These are phyloP conservation scores for Formicarius rufipectus DNA, from an alignment of 2,113 vertebrate species.

Conservation along the genomic window DNA sequence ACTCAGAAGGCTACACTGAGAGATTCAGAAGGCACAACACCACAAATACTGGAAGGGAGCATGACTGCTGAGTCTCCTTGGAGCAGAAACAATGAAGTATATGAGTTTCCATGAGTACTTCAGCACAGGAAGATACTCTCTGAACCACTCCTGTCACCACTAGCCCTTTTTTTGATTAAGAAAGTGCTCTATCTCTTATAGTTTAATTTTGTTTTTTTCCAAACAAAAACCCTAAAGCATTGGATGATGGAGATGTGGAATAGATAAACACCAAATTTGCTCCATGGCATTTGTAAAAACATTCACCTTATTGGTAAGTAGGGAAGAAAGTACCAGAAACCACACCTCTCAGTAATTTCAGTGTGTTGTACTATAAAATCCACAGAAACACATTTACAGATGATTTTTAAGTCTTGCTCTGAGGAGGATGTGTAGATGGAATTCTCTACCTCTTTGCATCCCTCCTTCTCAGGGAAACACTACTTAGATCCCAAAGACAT, in stretches of 20 bases:
- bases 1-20: not conserved
- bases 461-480: not conserved
- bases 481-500: not conserved
- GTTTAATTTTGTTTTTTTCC: not conserved
- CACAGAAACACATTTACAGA: not conserved
- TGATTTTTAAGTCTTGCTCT: not conserved
- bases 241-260: not conserved
- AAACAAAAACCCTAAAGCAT: not conserved
- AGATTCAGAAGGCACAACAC: not conserved
- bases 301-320: not conserved
- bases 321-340: not conserved
- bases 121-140: not conserved
- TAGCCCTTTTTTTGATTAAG: not conserved
- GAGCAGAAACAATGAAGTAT: not conserved
- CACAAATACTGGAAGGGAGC: not conserved
- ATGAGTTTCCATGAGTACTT: not conserved
- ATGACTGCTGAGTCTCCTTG: not conserved
- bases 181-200: not conserved
- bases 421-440: not conserved
- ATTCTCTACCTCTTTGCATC: not conserved
- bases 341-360: not conserved
- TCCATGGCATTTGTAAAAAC: not conserved
- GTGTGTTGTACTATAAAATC: not conserved
- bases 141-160: not conserved
- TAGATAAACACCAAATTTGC: not conserved